Conservation (phyloP, 2,113 vertebrate species). For the Polypterus senegalus region DNA sequence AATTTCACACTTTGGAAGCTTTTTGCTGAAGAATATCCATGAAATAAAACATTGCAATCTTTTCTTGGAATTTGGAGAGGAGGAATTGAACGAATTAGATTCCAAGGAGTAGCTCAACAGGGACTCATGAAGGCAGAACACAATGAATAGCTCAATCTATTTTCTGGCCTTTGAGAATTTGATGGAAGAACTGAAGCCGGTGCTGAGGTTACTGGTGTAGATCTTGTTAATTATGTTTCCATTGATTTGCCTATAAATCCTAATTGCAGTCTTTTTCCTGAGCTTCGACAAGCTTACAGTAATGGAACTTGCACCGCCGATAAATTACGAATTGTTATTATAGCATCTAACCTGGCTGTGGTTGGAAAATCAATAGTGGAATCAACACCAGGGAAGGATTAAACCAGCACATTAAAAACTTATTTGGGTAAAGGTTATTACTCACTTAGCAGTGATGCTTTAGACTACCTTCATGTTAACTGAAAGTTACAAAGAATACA, state of each 20-base stretch:
- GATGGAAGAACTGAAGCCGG: neutral
- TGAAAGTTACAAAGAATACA: no score
- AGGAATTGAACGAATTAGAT: no score
- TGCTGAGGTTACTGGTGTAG: slow-evolving; percentile 16
- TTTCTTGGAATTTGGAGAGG: no score
- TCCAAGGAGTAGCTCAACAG: no score
- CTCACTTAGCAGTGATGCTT: no score
- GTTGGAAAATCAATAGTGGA: slow-evolving; percentile 23
- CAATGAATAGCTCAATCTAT: neutral
- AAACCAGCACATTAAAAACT: neutral
- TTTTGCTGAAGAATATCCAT: neutral
- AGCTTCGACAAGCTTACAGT: slow-evolving; percentile 13
- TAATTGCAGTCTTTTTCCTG: slow-evolving; percentile 23
- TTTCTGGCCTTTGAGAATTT: neutral
- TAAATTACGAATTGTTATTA: slow-evolving; percentile 25
- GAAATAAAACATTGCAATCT: neutral
- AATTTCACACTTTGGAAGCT: neutral
- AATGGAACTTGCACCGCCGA: slow-evolving; percentile 15
- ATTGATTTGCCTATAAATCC: slow-evolving; percentile 28
- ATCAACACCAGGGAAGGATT: slow-evolving; percentile 16
- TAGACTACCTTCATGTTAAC: no score
- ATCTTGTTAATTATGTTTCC: slow-evolving; percentile 26
- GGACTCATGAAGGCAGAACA: neutral
- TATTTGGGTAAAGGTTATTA: neutral
- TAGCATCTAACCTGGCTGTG: slow-evolving; percentile 12